Conservation (phyloP, 2,888 invertebrate genomes). For the Tenthredo distinguenda region DNA sequence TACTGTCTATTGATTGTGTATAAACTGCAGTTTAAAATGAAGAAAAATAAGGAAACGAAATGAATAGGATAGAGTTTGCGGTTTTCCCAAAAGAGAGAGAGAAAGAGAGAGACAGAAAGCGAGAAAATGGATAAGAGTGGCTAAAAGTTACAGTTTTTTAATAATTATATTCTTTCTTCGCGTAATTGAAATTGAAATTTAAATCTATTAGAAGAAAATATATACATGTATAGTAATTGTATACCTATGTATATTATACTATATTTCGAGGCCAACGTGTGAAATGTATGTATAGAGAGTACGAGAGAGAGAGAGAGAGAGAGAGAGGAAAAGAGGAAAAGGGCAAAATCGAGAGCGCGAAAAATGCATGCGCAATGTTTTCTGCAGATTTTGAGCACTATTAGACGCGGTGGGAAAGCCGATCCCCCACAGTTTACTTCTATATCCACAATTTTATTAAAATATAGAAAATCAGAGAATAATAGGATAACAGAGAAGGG, state of each 20-base stretch:
- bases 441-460: background rate
- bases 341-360: conserved; percentile 33
- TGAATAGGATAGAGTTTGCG: background rate
- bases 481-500: background rate
- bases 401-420: background rate
- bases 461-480: background rate
- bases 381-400: background rate
- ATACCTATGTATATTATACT: conserved; percentile 15
- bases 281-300: conserved; percentile 36
- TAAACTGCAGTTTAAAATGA: background rate
- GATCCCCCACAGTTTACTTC: background rate
- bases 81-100: background rate
- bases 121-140: background rate
- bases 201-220: background rate
- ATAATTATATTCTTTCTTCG: background rate
- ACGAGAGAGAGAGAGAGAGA: conserved; percentile 39
- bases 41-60: background rate
- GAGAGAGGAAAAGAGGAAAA: conserved; percentile 52
- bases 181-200: background rate
- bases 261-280: conserved; percentile 42
- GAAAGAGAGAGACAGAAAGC: background rate
- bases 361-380: background rate
- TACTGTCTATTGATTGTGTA: background rate
- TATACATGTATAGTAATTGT: conserved; percentile 51
- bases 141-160: background rate